Evolutionary conservation across 2,888 invertebrate genomes (phyloP), one percentile per base, ranked within the genome.

Genomic region (Tiliacea aurago): DNA sequence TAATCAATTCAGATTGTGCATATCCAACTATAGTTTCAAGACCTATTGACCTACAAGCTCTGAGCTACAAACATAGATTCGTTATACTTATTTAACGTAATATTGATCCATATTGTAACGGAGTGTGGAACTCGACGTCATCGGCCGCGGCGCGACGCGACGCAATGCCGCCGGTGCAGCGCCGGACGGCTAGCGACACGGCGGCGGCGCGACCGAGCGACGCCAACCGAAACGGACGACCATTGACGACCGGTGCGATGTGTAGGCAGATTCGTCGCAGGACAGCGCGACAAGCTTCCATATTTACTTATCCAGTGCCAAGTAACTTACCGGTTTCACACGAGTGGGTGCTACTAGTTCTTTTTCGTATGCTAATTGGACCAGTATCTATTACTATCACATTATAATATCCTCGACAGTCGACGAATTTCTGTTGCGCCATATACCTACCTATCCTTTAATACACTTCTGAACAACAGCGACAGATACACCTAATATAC

Each of bases 201-300:
- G 37, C 51, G 43, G n/a, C 58, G 64, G 37, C 51, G 43, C 80
- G 70, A 78, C 70, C n/a, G 9, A 23, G 56, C 49, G 69, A 49
- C 76, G 76, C 62, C 72, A 49, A 45, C 67, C 33, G 51, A 61
- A 51, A 53, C 84, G 58, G 58, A 18, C 64, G 45, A n/a, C 70
- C 56, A 73, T 58, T 64, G 79, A 71, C 65, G 73, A 73, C 41
- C 70, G 47, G 18, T 53, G n/a, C 41, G 82, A 87, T 87, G 95
- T 94, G 95, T 95, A 94, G 95, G 96, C 92, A 93, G 95, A 93
- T 92, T 92, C 90, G 93, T 93, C 93, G 90, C 93, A 93, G 92
- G 93, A 92, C 90, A 92, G 87, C 87, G 80, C 87, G 90, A 92
- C 96, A 95, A 95, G 94, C 94, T 95, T 94, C 95, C 95, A 95